Percentiles rank a stretch among this genome's conserved stretches.
Conservation (phyloP, 2,888 invertebrate species). For the Lepidocyrtinus sp. region DNA sequence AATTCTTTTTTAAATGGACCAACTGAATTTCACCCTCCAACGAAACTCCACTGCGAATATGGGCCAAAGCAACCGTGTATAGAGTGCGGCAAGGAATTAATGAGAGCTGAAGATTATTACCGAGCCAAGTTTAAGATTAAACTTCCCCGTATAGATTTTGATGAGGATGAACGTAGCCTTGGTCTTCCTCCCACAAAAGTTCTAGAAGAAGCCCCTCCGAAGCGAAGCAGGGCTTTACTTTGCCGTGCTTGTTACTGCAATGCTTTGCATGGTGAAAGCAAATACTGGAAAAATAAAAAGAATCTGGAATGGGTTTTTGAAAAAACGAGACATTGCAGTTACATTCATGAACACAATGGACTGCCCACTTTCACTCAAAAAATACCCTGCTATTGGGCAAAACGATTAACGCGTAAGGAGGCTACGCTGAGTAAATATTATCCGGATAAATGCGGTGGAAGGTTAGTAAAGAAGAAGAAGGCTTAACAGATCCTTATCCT, state of each 20-base stretch:
- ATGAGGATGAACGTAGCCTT: not conserved
- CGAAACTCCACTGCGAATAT: slow-evolving; percentile 40
- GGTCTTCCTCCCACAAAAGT: not conserved
- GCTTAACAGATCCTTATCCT: no score
- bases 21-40: slow-evolving; percentile 11
- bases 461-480: no score
- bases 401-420: slow-evolving; percentile 35
- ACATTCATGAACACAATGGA: slow-evolving; percentile 49
- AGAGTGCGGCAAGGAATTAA: slow-evolving; percentile 27
- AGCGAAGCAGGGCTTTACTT: slow-evolving; percentile 17
- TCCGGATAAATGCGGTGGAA: slow-evolving; percentile 37
- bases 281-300: slow-evolving; percentile 28
- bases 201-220: not conserved
- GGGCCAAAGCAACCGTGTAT: slow-evolving; percentile 29
- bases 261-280: slow-evolving; percentile 45
- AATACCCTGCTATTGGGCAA: slow-evolving; percentile 34
- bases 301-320: slow-evolving; percentile 38
- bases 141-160: not conserved
- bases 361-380: slow-evolving; percentile 47
- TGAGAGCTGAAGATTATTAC: slow-evolving; percentile 30
- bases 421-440: slow-evolving; percentile 30
- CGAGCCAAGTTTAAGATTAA: slow-evolving; percentile 18
- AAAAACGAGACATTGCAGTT: slow-evolving; percentile 55
- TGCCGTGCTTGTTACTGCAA: slow-evolving; percentile 53
- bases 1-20: slow-evolving; percentile 39